phyloP scores from a whole-genome alignment of 2,888 invertebrate species.

The Trachelus stipa region DNA sequence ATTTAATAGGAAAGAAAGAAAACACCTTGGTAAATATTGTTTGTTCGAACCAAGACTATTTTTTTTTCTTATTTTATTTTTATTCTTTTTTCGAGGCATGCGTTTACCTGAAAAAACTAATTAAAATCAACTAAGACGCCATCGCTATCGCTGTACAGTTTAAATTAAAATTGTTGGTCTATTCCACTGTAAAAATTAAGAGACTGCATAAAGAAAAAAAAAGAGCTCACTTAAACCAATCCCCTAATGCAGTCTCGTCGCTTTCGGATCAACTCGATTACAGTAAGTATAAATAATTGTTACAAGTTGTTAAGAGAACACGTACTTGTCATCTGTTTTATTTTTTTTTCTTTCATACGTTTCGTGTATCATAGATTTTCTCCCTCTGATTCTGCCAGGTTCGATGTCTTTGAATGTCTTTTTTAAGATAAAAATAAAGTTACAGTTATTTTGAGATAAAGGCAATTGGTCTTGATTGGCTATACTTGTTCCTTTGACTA shows the following conservation, averaged over 20 bases:
- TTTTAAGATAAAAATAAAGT: not conserved
- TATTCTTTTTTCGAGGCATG: not conserved
- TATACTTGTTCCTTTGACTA: not conserved
- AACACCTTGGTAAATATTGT: constrained; percentile 1
- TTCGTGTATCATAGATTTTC: not conserved
- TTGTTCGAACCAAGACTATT: constrained; percentile 14
- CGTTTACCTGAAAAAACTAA: constrained; percentile 27
- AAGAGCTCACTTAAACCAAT: not conserved
- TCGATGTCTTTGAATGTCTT: not conserved
- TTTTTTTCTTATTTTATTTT: constrained; percentile 4
- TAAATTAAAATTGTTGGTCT: constrained; percentile 34
- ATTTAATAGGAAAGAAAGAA: constrained; percentile 6
- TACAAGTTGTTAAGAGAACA: not conserved
- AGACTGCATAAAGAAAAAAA: constrained; percentile 27
- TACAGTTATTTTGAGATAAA: not conserved
- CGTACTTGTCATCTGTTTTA: not conserved
- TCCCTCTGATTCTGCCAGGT: not conserved
- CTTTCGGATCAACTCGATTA: not conserved
- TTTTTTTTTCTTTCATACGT: not conserved
- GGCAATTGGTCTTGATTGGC: not conserved
- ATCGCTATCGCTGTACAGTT: constrained; percentile 36
- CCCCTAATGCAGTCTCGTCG: not conserved
- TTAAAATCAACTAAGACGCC: constrained; percentile 38
- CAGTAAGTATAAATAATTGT: not conserved
- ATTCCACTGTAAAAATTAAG: constrained; percentile 39